Conservation (phyloP, 1,140 invertebrate genomes). For the Bombus impatiens region DNA sequence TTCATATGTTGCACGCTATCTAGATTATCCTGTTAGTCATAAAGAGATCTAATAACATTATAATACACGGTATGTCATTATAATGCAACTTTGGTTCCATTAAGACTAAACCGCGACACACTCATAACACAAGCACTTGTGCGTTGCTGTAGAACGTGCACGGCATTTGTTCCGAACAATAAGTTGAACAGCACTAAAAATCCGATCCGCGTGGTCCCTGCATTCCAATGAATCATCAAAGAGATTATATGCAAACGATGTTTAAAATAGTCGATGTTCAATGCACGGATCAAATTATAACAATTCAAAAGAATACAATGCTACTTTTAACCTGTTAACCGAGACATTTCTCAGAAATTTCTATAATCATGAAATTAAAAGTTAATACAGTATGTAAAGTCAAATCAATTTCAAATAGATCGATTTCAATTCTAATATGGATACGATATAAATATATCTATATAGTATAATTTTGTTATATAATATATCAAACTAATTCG, state of each 20-base stretch:
- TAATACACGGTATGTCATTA: neutral
- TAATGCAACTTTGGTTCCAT: neutral
- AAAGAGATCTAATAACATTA: neutral
- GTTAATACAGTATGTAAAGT: neutral
- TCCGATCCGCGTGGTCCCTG: neutral
- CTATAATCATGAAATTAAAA: neutral
- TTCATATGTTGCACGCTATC: too few species aligned
- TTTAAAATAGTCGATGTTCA: neutral
- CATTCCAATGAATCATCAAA: conserved; percentile 15
- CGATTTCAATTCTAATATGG: too few species aligned
- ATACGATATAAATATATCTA: too few species aligned
- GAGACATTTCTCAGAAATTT: too few species aligned
- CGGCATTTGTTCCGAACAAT: neutral
- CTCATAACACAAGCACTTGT: neutral
- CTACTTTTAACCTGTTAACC: too few species aligned
- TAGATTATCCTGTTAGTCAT: neutral
- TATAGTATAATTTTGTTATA: too few species aligned
- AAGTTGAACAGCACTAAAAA: conserved; percentile 5
- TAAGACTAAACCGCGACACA: neutral
- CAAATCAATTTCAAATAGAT: too few species aligned
- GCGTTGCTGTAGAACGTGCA: neutral
- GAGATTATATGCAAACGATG: conserved; percentile 9
- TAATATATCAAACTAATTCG: too few species aligned
- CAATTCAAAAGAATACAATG: neutral
- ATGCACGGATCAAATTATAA: neutral